Evolutionary conservation across 1,140 invertebrate genomes (phyloP), one percentile per base, ranked within the genome.

Genomic region (Dryas iulia): DNA sequence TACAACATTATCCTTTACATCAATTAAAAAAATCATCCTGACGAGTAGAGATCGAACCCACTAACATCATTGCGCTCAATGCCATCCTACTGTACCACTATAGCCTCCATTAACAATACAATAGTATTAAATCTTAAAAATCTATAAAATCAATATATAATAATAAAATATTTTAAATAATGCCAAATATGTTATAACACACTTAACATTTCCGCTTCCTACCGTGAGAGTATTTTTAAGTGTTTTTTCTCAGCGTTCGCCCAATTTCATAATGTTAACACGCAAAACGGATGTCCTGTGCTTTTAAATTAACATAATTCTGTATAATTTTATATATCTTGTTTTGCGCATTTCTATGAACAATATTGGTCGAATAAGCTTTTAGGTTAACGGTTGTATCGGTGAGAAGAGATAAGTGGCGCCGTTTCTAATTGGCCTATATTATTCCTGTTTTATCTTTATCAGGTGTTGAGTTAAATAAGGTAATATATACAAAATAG

Each of bases 271-370:
- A 73, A 76, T 35, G 30, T 39, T 52, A 67, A 57, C 66, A 68
- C 54, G 58, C 60, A 35, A 53, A 73, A 68, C 81, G 81, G 81
- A 83, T 72, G 71, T 86, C 83, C 82, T 82, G 73, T 68, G 60
- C 60, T 78, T 77, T 76, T 66, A 63, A 52, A 60, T 83, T 81
- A 76, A 66, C 80, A 86, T 84, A 81, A 80, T 69, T 67, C 69
- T 56, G 53, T 62, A 71, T 71, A 67, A 71, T 68, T 69, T 72
- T 70, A 69, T 66, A 64, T n/a, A 67, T 72, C 69, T 63, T 69
- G 62, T 74, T 78, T 35, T 74, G 10, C 7, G n/a, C 23, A 61
- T 61, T 52, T 61, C 10, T 21, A 39, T 61, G 69, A 56, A 61
- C 66, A 69, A 63, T 67, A 68, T 62, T 68, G 69, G 14, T 25